Conservation (phyloP, 2,888 invertebrate genomes). For the Clunio marinus region DNA sequence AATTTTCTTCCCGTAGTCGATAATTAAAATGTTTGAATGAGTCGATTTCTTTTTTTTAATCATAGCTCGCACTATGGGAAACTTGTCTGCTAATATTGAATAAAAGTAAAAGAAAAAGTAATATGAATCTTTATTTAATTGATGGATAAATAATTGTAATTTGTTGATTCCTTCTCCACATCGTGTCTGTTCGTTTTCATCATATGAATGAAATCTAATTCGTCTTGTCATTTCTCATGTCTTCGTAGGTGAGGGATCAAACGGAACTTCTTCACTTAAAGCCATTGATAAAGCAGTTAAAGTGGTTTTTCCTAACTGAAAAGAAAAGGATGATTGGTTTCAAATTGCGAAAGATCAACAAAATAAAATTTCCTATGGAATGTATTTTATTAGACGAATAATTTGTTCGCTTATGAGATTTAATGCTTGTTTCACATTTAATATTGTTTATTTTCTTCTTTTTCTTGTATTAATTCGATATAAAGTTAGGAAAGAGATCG, state of each 20-base stretch:
- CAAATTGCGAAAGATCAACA: too few species aligned
- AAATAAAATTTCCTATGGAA: background rate
- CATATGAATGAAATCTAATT: background rate
- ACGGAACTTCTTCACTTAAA: background rate
- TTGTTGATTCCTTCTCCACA: background rate
- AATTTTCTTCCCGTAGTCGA: too few species aligned
- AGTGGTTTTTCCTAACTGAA: conserved; percentile 18
- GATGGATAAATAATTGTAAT: background rate
- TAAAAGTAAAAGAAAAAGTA: background rate
- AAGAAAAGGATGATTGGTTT: too few species aligned
- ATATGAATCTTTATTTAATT: background rate
- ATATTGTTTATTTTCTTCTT: too few species aligned
- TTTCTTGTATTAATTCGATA: too few species aligned
- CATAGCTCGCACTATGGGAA: conserved; percentile 29
- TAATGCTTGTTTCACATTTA: too few species aligned
- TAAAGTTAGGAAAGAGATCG: too few species aligned
- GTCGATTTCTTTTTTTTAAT: conserved; percentile 17
- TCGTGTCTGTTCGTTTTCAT: background rate
- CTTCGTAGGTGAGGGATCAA: background rate
- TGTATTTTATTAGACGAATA: background rate
- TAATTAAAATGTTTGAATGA: background rate
- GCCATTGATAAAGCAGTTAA: conserved; percentile 12
- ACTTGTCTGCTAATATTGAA: conserved; percentile 17
- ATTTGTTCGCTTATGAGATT: background rate
- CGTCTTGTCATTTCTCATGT: background rate